A percentile compares a stretch with the other conserved stretches of the same genome.
Conservation (phyloP, 2,888 invertebrate genomes). For the Chrysolina americana region DNA sequence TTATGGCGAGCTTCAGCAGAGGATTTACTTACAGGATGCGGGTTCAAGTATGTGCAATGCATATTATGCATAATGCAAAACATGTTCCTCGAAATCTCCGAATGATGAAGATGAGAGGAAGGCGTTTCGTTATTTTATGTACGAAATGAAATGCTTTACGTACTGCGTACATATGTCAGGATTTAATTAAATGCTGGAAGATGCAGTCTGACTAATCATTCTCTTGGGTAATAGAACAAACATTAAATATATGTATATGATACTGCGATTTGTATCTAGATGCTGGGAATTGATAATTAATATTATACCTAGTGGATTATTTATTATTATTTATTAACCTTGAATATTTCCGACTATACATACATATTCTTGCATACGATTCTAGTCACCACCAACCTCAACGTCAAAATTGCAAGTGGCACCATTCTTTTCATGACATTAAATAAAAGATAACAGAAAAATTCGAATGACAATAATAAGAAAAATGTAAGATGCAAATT, state of each 20-base stretch:
- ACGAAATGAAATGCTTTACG: neutral
- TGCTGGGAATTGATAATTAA: too few species aligned
- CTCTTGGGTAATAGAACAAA: neutral
- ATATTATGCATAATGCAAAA: conserved; percentile 20
- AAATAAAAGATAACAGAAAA: too few species aligned
- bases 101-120: conserved; percentile 1
- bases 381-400: too few species aligned
- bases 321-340: too few species aligned
- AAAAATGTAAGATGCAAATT: too few species aligned
- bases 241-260: neutral
- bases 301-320: too few species aligned
- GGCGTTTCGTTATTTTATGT: conserved; percentile 5
- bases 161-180: neutral
- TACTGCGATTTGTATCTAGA: neutral
- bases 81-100: neutral
- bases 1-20: neutral
- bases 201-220: neutral
- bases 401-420: too few species aligned
- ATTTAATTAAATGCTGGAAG: neutral
- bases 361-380: too few species aligned
- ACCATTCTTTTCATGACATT: too few species aligned
- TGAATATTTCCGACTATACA: too few species aligned
- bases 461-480: too few species aligned
- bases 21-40: conserved; percentile 21
- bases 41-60: conserved; percentile 17